phyloP scores from a whole-genome alignment of 2,797 vertebrate species.

The Characodon lateralis region DNA sequence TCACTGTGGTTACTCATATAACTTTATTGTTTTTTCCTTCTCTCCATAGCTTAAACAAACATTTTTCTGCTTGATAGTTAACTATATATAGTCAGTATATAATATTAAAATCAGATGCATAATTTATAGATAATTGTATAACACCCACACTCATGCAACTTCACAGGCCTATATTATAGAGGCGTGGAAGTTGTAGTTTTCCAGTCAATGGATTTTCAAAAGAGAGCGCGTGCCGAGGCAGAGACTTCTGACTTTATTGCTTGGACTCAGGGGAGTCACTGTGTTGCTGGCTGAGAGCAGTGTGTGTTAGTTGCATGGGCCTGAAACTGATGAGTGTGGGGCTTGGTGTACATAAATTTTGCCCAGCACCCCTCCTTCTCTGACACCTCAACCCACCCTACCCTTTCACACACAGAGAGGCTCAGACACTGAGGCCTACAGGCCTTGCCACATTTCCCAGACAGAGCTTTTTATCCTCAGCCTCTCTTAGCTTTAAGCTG shows the following conservation, averaged over 20 bases:
- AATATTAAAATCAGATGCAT: constrained; percentile 7
- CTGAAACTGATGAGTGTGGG: constrained; percentile 63
- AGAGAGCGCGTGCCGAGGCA: constrained; percentile 65
- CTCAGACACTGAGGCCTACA: constrained; percentile 51
- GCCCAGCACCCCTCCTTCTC: constrained; percentile 51
- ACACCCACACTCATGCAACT: constrained; percentile 40
- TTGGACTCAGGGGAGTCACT: constrained; percentile 67
- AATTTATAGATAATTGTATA: constrained; percentile 7
- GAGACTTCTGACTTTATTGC: constrained; percentile 73
- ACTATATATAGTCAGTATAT: constrained; percentile 7
- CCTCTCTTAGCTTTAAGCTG: constrained; percentile 65
- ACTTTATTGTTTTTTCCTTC: constrained; percentile 15
- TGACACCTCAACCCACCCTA: constrained; percentile 53
- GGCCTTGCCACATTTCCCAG: constrained; percentile 53
- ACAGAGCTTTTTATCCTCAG: constrained; percentile 63
- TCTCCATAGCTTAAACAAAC: background rate
- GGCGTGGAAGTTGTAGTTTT: constrained; percentile 67
- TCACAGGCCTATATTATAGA: constrained; percentile 38
- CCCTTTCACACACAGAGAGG: constrained; percentile 57
- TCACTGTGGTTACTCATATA: constrained; percentile 20
- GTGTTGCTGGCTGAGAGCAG: constrained; percentile 54
- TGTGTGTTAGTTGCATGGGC: constrained; percentile 42
- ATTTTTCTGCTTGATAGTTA: background rate
- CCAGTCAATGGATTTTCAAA: constrained; percentile 70
- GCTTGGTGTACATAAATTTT: constrained; percentile 78